Base-by-base conservation (phyloP, 1,140 invertebrate species). In the Dendroctonus valens region DNA sequence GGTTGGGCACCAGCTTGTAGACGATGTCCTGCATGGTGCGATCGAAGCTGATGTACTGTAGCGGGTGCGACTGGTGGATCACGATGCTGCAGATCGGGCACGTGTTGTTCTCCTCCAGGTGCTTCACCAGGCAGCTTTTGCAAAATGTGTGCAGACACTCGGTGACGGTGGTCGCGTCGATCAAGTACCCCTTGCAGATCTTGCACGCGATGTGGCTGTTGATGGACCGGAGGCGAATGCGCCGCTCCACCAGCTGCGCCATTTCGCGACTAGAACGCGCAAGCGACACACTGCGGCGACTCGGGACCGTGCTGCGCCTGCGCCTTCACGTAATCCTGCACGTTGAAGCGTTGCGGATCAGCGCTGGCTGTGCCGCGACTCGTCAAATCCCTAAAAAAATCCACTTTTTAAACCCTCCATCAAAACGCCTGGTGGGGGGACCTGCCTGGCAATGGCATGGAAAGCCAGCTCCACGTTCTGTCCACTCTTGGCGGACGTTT, bases 1-100 rank as follows among this genome's bases (percentile, higher is more conserved):
- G 83, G 76, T 94, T 88, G 65, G 94, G 93, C 69, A 97, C 94
- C 70, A 97, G 81, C 85, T 98, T 98, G 81, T 96, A 98, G 52
- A 98, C 96, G 80, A 99, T 96, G 83, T 98, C 96, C 81, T 99
- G 96, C 91, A 99, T 94, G 64, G 96, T 98, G 72, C 96, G 85
- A 81, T 99, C 96, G 81, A 97, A 96, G 78, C 93, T 95, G 71
- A 98, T 96, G 74, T 97, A 97, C 75, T 97, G 92, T 50, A 98
- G 81, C 11, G 96, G 96, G 82, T 98, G 95, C 5, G 94, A 97
- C 77, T 98, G 95, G 79, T 98, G 96, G 72, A 98, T 97, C 48
- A 97, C 93, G 75, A 94, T 93, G 79, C 91, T 90, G 83, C 96
- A 98, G 83, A 92, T 92, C 72, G 96, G 96, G 83, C 96, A 98